These are phyloP conservation scores for Stenotaenia linearis DNA, from an alignment of 2,888 invertebrate genomes.

Conservation along the genomic window DNA sequence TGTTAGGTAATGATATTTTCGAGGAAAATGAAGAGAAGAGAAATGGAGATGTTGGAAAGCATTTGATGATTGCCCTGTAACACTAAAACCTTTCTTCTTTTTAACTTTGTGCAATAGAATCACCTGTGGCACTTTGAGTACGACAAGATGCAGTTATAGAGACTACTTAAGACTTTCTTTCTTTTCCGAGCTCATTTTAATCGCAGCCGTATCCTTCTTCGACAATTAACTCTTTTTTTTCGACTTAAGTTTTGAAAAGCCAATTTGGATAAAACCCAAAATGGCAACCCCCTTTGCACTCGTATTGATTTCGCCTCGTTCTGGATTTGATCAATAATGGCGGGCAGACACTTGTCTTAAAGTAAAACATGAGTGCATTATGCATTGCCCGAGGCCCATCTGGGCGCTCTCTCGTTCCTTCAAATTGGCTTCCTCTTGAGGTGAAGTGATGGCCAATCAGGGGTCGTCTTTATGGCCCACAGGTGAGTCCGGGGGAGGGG, in stretches of 20 bases:
- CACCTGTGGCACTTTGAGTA: background rate
- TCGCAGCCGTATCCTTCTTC: no score
- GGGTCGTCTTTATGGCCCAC: constrained; percentile 24
- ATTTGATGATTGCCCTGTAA: no score
- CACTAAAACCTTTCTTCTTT: no score
- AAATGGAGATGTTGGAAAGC: no score
- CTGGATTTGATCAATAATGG: constrained; percentile 26
- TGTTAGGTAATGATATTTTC: no score
- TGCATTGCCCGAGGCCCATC: constrained; percentile 26
- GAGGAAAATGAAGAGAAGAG: no score
- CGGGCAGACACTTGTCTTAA: constrained; percentile 24
- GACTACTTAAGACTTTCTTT: no score
- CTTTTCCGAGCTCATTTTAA: no score
- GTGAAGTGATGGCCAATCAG: constrained; percentile 23
- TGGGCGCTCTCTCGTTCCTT: background rate
- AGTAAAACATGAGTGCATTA: constrained; percentile 26
- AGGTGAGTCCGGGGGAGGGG: constrained; percentile 14
- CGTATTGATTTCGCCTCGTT: constrained; percentile 19
- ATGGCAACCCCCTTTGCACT: constrained; percentile 21
- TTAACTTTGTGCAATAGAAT: background rate
- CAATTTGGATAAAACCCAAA: constrained; percentile 26
- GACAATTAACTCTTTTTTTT: no score
- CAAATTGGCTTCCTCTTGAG: constrained; percentile 26
- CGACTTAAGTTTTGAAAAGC: no score
- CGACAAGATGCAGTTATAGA: background rate